Evolutionary conservation across 2,888 invertebrate species (phyloP).

Genomic region (Neocrepidodera transversa): DNA sequence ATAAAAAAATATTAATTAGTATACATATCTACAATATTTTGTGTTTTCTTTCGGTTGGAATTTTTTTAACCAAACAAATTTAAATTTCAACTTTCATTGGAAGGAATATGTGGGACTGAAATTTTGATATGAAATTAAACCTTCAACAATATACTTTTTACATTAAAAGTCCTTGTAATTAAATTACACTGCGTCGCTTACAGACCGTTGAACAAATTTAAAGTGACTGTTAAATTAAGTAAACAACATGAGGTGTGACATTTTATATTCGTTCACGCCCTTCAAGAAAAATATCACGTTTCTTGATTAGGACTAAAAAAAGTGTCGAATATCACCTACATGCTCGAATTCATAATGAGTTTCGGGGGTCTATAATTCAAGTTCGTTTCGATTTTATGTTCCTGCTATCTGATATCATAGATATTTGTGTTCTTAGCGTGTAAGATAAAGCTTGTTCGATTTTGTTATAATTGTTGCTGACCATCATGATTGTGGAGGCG

Average conservation of each 20-base stretch:
- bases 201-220: constrained; percentile 22
- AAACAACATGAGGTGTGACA: constrained; percentile 35
- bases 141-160: no score
- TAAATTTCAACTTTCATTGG: no score
- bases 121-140: no score
- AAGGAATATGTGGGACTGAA: no score
- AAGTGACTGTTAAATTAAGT: constrained; percentile 36
- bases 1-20: no score
- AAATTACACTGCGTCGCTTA: background rate
- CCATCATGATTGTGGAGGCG: constrained; percentile 11
- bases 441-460: constrained; percentile 6
- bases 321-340: constrained; percentile 33
- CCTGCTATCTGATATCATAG: background rate
- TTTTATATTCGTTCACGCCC: constrained; percentile 37
- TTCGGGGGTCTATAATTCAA: constrained; percentile 7
- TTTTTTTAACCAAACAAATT: no score
- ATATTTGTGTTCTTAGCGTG: background rate
- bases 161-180: no score
- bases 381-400: constrained; percentile 18
- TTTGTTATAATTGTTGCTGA: constrained; percentile 23
- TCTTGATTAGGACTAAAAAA: constrained; percentile 27
- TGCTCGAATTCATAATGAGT: constrained; percentile 31
- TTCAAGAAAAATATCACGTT: constrained; percentile 34
- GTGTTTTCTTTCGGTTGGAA: no score
- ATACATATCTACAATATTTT: no score